Evolutionary conservation across 1,140 invertebrate species (phyloP), one percentile per base, ranked within the genome.

Genomic region (Sycophila sp.): DNA sequence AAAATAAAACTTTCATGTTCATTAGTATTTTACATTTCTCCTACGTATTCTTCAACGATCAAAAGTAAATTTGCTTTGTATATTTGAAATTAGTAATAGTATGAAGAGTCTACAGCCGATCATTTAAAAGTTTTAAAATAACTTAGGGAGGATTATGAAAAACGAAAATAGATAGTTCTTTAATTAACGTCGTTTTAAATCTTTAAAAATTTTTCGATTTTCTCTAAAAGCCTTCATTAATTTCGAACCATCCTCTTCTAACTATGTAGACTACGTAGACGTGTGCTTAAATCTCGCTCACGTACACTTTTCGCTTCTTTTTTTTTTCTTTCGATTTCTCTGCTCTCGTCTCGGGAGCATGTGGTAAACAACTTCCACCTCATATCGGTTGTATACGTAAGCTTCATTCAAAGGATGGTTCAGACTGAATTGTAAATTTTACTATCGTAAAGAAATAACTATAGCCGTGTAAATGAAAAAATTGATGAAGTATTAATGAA

Each of bases 351-450:
- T 24, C 24, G 10, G 3, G 26, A 32, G 51, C 19, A 28, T 53
- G 10, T 26, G 24, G 51, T 11, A 28, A 4, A 51, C 15, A 26
- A 53, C 49, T 30, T 8, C 24, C 30, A n/a, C 24, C 17, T 32
- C 22, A 19, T n/a, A n/a, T n/a, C n/a, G 32, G 24, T 58, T 30
- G 32, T 30, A 69, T 51, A 47, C 36, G n/a, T 22, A 56, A 13
- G 19, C 19, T 53, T 53, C 10, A 47, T 63, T 64, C 4, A 1
- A 56, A 58, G 59, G 51, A 70, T 70, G 68, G 38, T 64, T 70
- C 59, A 69, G 68, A 70, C 59, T 70, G 68, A 70, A 70, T 64
- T 70, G 38, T 70, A 70, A 63, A 70, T 70, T 70, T 15, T 70
- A 36, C 19, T 38, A 56, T 13, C 34, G n/a, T 69, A 69, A 55